Evolutionary conservation across 2,113 vertebrate species (phyloP).

Genomic region (Aix galericulata): DNA sequence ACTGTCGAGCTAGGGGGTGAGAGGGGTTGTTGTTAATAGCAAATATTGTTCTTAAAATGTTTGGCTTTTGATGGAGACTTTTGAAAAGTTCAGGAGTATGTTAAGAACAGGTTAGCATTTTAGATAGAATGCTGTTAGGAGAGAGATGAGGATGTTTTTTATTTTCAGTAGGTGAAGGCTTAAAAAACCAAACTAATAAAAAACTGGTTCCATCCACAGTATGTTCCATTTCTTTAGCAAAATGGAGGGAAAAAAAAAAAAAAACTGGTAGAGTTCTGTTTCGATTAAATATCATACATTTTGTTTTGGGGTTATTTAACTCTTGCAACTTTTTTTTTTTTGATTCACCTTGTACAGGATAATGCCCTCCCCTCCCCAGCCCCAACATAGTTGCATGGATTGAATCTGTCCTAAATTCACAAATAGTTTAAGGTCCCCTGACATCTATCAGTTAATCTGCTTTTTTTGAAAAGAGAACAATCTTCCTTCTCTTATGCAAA

Average conservation of each 20-base stretch:
- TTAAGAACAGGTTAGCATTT: neutral
- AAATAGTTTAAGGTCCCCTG: conserved; percentile 17
- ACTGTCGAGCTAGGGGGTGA: neutral
- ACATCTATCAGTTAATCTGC: neutral
- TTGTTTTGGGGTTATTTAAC: neutral
- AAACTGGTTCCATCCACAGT: neutral
- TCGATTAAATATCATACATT: neutral
- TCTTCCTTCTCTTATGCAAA: neutral
- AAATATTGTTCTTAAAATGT: neutral
- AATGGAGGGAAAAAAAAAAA: neutral
- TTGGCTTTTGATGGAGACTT: neutral
- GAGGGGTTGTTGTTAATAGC: neutral
- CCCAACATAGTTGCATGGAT: neutral
- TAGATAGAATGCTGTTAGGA: neutral
- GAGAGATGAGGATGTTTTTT: neutral
- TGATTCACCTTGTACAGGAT: neutral
- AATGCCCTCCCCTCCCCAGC: neutral
- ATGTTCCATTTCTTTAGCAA: neutral
- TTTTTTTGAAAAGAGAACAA: neutral
- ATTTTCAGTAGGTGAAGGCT: neutral
- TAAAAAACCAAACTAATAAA: neutral
- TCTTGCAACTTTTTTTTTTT: neutral
- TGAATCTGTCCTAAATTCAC: conserved; percentile 18
- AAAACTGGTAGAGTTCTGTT: neutral
- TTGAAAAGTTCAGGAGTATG: neutral